These are phyloP conservation scores for Leptinotarsa defecta DNA, from an alignment of 1,140 invertebrate species.

Conservation along the genomic window DNA sequence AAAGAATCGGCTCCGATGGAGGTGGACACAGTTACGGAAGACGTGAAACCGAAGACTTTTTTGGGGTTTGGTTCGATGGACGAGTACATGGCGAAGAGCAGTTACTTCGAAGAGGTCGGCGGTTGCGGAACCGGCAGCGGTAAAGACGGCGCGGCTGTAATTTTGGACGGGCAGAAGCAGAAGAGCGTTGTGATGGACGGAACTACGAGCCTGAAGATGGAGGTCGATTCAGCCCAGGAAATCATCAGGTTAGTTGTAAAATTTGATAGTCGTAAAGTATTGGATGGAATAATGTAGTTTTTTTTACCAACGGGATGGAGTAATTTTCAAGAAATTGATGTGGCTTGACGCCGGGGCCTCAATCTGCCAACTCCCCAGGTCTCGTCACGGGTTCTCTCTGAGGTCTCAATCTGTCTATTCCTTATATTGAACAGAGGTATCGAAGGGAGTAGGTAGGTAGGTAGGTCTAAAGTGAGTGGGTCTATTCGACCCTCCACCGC, in stretches of 20 bases:
- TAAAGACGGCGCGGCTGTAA: neutral
- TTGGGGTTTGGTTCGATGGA: conserved; percentile 13
- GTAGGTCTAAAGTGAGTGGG: too few species aligned
- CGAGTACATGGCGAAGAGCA: neutral
- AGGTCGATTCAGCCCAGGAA: conserved; percentile 26
- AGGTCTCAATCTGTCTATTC: too few species aligned
- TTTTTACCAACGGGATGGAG: too few species aligned
- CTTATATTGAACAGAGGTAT: too few species aligned
- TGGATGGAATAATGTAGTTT: too few species aligned
- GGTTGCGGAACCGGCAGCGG: conserved; percentile 8
- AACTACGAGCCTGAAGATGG: conserved; percentile 17
- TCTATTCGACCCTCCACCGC: too few species aligned
- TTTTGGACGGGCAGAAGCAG: conserved; percentile 18
- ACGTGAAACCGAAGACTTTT: conserved; percentile 18
- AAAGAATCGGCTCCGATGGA: conserved; percentile 5
- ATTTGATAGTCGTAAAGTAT: too few species aligned
- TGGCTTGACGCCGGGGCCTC: too few species aligned
- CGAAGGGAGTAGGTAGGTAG: too few species aligned
- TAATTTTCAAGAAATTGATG: too few species aligned
- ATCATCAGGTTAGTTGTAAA: conserved; percentile 23
- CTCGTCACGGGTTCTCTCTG: too few species aligned
- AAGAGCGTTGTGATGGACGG: conserved; percentile 16
- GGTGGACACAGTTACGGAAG: neutral
- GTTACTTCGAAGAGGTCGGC: conserved; percentile 1
- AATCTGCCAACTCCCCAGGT: too few species aligned